Evolutionary conservation across 2,888 invertebrate genomes (phyloP).

Genomic region (Xanthorhoe spadicearia): DNA sequence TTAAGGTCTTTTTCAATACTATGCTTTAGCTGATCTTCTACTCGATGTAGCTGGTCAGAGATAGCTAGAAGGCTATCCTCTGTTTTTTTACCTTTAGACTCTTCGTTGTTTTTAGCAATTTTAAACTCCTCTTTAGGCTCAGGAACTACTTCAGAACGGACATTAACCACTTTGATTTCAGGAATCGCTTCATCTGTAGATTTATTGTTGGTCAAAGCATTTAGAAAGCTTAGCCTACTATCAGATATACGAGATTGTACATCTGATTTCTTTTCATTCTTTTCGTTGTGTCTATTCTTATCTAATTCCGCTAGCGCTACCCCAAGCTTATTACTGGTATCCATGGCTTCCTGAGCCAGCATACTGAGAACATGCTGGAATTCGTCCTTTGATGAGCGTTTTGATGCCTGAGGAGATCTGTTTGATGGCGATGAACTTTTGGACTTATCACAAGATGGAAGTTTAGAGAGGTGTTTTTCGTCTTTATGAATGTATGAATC

Average conservation of each 20-base stretch:
- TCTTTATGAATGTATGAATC: conserved; percentile 81
- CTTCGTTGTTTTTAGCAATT: conserved; percentile 48
- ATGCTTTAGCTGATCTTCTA: conserved; percentile 78
- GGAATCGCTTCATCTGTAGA: conserved; percentile 55
- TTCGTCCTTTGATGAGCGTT: conserved; percentile 79
- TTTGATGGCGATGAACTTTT: conserved; percentile 84
- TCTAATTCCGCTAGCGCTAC: conserved; percentile 87
- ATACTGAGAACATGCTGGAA: conserved; percentile 90
- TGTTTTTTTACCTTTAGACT: conserved; percentile 74
- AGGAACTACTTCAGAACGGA: conserved; percentile 55
- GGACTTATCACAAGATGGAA: conserved; percentile 81
- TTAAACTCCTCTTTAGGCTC: conserved; percentile 30
- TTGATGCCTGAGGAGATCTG: conserved; percentile 81
- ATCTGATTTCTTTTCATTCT: conserved; percentile 73
- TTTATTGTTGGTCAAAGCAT: conserved; percentile 74
- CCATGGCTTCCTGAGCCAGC: conserved; percentile 90
- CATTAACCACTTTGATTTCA: conserved; percentile 61
- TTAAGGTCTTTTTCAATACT: conserved; percentile 78
- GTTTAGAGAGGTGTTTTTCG: conserved; percentile 78
- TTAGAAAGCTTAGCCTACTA: conserved; percentile 77
- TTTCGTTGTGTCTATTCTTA: conserved; percentile 74
- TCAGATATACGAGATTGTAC: conserved; percentile 80
- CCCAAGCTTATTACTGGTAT: conserved; percentile 89
- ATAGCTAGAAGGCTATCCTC: conserved; percentile 81
- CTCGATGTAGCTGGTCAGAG: conserved; percentile 78